A percentile compares a stretch with the other conserved stretches of the same genome.
Conservation (phyloP, 2,888 invertebrate genomes). For the Amitus sp. region DNA sequence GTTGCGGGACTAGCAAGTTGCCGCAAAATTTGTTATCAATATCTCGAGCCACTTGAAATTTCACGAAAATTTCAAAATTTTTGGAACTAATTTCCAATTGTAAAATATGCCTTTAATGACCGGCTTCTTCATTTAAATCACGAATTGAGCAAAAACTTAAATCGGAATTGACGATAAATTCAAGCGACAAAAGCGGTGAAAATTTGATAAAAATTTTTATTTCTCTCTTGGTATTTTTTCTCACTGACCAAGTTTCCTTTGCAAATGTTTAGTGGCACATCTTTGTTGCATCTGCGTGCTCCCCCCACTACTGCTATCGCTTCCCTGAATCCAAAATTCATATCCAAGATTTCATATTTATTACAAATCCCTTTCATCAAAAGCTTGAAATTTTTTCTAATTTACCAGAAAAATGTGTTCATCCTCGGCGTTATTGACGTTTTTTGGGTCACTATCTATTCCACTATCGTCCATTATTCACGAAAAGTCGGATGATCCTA, state of each 20-base stretch:
- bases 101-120: no score
- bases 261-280: slow-evolving; percentile 61
- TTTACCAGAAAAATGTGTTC: slow-evolving; percentile 60
- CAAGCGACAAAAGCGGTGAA: no score
- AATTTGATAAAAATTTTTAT: background rate
- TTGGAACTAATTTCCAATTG: no score
- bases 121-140: no score
- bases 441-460: slow-evolving; percentile 66
- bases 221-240: background rate
- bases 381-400: slow-evolving; percentile 40
- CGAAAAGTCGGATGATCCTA: background rate
- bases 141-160: no score
- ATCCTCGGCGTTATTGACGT: slow-evolving; percentile 56
- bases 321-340: slow-evolving; percentile 51
- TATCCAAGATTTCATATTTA: no score
- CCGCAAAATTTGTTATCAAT: no score
- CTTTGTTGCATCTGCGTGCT: slow-evolving; percentile 55
- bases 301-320: slow-evolving; percentile 63
- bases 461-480: slow-evolving; percentile 65
- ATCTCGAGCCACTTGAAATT: no score
- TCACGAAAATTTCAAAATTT: no score
- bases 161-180: no score
- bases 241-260: slow-evolving; percentile 62
- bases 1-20: no score
- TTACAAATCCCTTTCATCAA: background rate